A percentile compares a stretch with the other conserved stretches of the same genome.
phyloP scores from a whole-genome alignment of 2,888 invertebrate species.

The Spialia ferax region DNA sequence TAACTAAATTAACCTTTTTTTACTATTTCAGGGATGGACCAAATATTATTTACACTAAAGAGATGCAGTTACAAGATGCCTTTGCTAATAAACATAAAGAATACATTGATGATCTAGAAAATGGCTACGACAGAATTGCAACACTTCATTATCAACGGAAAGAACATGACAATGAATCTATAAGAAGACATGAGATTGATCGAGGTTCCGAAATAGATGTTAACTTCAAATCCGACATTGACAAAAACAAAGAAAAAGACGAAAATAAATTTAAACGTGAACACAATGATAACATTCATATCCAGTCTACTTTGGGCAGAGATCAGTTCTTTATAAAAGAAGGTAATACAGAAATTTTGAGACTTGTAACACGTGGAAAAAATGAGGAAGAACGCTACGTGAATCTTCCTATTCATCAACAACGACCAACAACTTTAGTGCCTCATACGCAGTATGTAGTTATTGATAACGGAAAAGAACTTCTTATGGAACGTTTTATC shows the following conservation, averaged over 20 bases:
- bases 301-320: constrained; percentile 79
- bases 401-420: constrained; percentile 83
- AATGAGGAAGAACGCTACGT: constrained; percentile 88
- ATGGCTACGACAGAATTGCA: constrained; percentile 83
- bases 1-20: background rate
- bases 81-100: constrained; percentile 84
- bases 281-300: constrained; percentile 65
- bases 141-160: constrained; percentile 77
- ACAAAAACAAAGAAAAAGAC: constrained; percentile 65
- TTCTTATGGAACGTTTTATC: constrained; percentile 93
- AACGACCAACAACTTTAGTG: constrained; percentile 84
- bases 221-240: constrained; percentile 74
- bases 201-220: constrained; percentile 89
- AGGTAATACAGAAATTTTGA: constrained; percentile 94
- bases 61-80: constrained; percentile 83
- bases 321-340: constrained; percentile 94
- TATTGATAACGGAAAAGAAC: constrained; percentile 93
- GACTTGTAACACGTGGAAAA: constrained; percentile 92
- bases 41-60: constrained; percentile 85
- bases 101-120: constrained; percentile 87
- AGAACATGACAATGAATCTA: constrained; percentile 90
- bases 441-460: constrained; percentile 88
- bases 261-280: constrained; percentile 66
- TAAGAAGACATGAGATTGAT: constrained; percentile 92
- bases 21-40: constrained; percentile 82